Percentiles rank a stretch among this genome's conserved stretches.
Evolutionary conservation across 2,797 vertebrate species (phyloP).

Genomic region (Rhynchotus rufescens): DNA sequence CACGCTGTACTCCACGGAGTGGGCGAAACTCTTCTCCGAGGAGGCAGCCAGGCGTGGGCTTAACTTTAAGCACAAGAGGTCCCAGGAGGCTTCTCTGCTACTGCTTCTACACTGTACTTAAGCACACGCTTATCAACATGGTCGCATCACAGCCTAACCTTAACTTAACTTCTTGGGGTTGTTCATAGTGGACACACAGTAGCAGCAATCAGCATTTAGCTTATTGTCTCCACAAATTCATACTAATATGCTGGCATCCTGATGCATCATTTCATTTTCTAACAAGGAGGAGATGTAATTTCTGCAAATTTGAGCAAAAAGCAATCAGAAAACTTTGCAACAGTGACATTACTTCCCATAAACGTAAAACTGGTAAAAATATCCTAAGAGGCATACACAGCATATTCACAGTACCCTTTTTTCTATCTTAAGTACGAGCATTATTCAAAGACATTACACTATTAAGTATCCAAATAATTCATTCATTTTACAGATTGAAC

Average conservation of each 20-base stretch:
- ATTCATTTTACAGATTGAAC: conserved; percentile 48
- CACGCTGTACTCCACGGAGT: neutral
- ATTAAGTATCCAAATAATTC: conserved; percentile 66
- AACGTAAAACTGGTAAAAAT: conserved; percentile 68
- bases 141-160: neutral
- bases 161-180: neutral
- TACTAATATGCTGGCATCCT: conserved; percentile 57
- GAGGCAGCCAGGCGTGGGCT: neutral
- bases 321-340: conserved; percentile 75
- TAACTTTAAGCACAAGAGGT: neutral
- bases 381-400: conserved; percentile 50
- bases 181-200: conserved; percentile 22
- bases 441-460: conserved; percentile 75
- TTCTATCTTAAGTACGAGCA: conserved; percentile 55
- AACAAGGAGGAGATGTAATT: conserved; percentile 74
- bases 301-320: conserved; percentile 68
- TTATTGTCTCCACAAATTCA: conserved; percentile 53
- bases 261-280: conserved; percentile 70
- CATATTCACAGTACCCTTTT: conserved; percentile 46
- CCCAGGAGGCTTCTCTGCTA: neutral
- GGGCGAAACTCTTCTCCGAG: neutral
- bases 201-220: conserved; percentile 33
- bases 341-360: conserved; percentile 71
- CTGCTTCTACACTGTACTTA: neutral
- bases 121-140: neutral